Base-by-base conservation (phyloP, 2,888 invertebrate genomes). In the Brachyptera putata region DNA sequence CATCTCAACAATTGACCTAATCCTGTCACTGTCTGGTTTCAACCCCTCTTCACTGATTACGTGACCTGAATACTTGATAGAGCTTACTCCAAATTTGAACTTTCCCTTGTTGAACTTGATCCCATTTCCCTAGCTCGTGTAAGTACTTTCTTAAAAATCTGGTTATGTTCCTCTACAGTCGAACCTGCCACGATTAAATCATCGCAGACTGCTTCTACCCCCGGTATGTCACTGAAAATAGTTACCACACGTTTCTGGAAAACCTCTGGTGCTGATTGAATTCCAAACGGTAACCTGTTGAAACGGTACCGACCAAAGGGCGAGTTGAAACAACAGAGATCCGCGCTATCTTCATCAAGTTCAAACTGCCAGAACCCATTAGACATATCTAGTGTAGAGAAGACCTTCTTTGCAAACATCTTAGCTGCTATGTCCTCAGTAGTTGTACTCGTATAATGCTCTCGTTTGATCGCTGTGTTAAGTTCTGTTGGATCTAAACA, bases 361-460 rank as follows among this genome's bases (percentile, higher is more conserved):
- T 50, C 57, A 11, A 69, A 43, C 57, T 70, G 69, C 63, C 68
- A 67, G 60, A 69, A 70, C n/a, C 68, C 68, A 1, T 57, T 36
- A 14, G 58, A 63, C 13, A 61, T 64, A 56, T 70, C 70, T 13
- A 68, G 61, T 13, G 67, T 66, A 21, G 66, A 65, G 63, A 67
- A 69, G 16, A 66, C 22, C 43, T 58, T 64, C n/a, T n/a, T n/a
- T n/a, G 57, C 5, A 26, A 24, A 57, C 48, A 57, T n/a, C 13
- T 48, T 3, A n/a, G n/a, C n/a, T n/a, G n/a, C n/a, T n/a, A n/a
- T n/a, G n/a, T n/a, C n/a, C n/a, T n/a, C n/a, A n/a, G n/a, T n/a
- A n/a, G n/a, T n/a, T n/a, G n/a, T n/a, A n/a, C n/a, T n/a, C n/a
- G n/a, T n/a, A n/a, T n/a, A 39, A 53, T 53, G 50, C 24, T 53